These are phyloP conservation scores for Latrodectus elegans DNA, from an alignment of 2,888 invertebrate species.

Conservation along the genomic window DNA sequence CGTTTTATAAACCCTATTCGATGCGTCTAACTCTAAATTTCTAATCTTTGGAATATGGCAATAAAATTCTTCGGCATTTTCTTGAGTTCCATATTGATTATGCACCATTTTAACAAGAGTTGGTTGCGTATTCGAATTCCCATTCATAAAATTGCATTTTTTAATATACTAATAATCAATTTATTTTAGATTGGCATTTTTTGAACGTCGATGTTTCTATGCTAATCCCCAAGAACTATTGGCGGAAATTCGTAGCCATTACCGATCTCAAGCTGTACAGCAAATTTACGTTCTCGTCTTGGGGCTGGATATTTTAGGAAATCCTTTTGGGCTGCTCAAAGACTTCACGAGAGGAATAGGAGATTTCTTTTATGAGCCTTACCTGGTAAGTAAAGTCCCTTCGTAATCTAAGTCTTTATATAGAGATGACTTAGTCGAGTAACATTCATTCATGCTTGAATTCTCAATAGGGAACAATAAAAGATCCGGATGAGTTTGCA, in stretches of 20 bases:
- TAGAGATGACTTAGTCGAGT: background rate
- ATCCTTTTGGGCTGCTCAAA: slow-evolving; percentile 82
- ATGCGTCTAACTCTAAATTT: no score
- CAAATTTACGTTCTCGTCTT: slow-evolving; percentile 87
- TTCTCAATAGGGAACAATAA: slow-evolving; percentile 75
- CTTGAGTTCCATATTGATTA: no score
- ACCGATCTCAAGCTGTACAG: slow-evolving; percentile 83
- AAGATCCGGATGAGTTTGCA: slow-evolving; percentile 77
- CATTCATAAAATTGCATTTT: no score
- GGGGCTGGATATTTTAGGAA: slow-evolving; percentile 86
- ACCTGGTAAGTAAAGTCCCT: slow-evolving; percentile 77
- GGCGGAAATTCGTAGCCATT: slow-evolving; percentile 80
- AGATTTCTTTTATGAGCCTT: slow-evolving; percentile 81
- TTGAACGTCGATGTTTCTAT: slow-evolving; percentile 80
- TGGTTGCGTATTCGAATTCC: no score
- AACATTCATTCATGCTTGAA: background rate
- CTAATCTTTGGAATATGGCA: no score
- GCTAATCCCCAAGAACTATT: slow-evolving; percentile 78
- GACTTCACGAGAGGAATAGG: slow-evolving; percentile 80
- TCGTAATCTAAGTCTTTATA: background rate
- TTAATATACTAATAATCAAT: background rate
- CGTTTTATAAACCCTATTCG: no score
- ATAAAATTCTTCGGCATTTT: no score
- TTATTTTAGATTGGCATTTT: slow-evolving; percentile 81
- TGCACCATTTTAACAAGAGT: no score